Conservation (phyloP, 2,797 vertebrate genomes). For the Cuniculus paca region DNA sequence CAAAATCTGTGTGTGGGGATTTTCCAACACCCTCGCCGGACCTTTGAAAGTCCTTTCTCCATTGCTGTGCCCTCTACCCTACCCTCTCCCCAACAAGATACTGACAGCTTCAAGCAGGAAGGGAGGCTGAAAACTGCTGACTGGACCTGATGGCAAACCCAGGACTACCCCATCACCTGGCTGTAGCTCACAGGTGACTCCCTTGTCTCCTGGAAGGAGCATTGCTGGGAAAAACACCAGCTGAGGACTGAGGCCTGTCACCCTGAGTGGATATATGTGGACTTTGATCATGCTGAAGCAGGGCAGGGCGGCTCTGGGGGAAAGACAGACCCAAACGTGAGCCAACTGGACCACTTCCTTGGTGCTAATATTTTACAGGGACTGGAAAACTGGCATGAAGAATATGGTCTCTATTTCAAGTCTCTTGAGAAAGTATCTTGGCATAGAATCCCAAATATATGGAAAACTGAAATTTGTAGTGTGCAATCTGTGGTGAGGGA, state of each 20-base stretch:
- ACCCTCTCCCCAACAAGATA: background rate
- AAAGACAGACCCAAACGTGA: constrained; percentile 22
- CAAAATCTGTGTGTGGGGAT: background rate
- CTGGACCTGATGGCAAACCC: constrained; percentile 37
- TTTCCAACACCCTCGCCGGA: background rate
- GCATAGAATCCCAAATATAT: constrained; percentile 20
- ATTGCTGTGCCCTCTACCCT: background rate
- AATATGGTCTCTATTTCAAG: constrained; percentile 47
- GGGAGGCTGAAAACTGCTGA: background rate
- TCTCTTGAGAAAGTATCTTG: constrained; percentile 26
- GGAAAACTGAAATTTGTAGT: background rate
- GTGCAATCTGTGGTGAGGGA: background rate
- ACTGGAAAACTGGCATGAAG: constrained; percentile 65
- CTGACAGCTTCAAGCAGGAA: background rate
- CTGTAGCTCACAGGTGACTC: constrained; percentile 7
- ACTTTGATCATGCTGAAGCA: background rate
- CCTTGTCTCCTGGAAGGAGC: constrained; percentile 13
- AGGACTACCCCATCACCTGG: background rate
- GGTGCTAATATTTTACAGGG: constrained; percentile 41
- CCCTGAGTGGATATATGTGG: background rate
- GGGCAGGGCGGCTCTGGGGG: background rate
- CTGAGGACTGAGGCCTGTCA: background rate
- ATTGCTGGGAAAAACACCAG: constrained; percentile 41
- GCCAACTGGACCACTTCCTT: constrained; percentile 41
- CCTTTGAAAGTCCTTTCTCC: background rate